Evolutionary conservation across 1,140 invertebrate genomes (phyloP), one percentile per base, ranked within the genome.

Genomic region (Hermetia illucens): DNA sequence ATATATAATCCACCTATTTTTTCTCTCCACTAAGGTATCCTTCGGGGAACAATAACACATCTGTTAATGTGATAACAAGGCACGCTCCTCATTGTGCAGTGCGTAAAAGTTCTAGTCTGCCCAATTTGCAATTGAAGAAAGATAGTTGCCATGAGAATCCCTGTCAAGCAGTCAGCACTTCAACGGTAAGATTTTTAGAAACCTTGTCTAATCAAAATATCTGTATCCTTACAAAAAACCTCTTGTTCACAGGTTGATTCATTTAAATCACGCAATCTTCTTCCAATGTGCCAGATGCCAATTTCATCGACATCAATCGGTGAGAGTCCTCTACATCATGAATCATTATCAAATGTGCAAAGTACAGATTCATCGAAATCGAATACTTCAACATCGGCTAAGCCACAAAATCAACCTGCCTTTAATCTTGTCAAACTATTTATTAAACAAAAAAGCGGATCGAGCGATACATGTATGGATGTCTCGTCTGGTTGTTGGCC

Each of bases 351-450:
- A n/a, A 45, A 13, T 16, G 13, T 16, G 10, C 5, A 32, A 5
- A 5, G 13, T 5, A 32, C 30, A 32, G 13, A 32, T 25, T 6
- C 6, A 25, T 8, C 24, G 6, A n/a, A n/a, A 25, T 6, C 6
- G 6, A n/a, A n/a, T 8, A 8, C 24, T 8, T 25, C 24, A 25
- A 25, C 55, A n/a, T 58, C 55, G 21, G 52, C 51, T 30, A 55
- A 53, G 34, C 38, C 49, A 32, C n/a, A n/a, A n/a, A 61, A 61
- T 52, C 55, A 52, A 45, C 57, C 58, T 34, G 58, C 58, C 12
- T 77, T 89, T 51, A 89, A 79, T 60, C 68, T 90, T 45, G 79
- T 90, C n/a, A 83, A 83, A 58, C 61, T 88, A 25, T 90, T 88
- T 52, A 88, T 90, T 70, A 86, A 87, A 59, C 84, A 89, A 52